Percentiles rank a stretch among this genome's conserved stretches.
Conservation (phyloP, 2,113 vertebrate genomes). For the Salvator merianae region DNA sequence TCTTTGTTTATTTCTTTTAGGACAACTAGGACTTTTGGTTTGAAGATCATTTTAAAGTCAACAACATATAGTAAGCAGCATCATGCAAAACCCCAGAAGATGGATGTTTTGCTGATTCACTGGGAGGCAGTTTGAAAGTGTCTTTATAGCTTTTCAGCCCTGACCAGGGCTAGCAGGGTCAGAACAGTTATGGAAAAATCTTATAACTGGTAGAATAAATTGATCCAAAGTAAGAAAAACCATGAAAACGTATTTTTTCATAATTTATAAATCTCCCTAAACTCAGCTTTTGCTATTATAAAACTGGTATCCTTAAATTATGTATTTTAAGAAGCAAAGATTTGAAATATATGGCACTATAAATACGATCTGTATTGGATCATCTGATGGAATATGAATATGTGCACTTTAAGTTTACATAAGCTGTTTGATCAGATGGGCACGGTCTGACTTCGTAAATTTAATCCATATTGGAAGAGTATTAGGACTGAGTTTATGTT, state of each 20-base stretch:
- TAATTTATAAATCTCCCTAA: not conserved
- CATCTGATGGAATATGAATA: not conserved
- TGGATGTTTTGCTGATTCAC: not conserved
- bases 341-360: not conserved
- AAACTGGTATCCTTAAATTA: too few relatives aligned
- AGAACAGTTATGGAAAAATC: not conserved
- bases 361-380: not conserved
- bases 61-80: too few relatives aligned
- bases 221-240: not conserved
- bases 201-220: not conserved
- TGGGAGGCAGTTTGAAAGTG: not conserved
- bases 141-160: not conserved
- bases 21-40: too few relatives aligned
- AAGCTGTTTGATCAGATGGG: not conserved
- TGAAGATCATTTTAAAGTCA: too few relatives aligned
- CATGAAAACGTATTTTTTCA: not conserved
- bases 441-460: too few relatives aligned
- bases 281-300: not conserved
- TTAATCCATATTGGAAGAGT: too few relatives aligned
- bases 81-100: not conserved
- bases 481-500: too few relatives aligned
- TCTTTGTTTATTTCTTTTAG: not conserved
- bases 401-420: not conserved
- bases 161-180: not conserved
- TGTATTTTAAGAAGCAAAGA: not conserved